Evolutionary conservation across 2,888 invertebrate species (phyloP), one percentile per base, ranked within the genome.

Genomic region (Neocrepidodera transversa): DNA sequence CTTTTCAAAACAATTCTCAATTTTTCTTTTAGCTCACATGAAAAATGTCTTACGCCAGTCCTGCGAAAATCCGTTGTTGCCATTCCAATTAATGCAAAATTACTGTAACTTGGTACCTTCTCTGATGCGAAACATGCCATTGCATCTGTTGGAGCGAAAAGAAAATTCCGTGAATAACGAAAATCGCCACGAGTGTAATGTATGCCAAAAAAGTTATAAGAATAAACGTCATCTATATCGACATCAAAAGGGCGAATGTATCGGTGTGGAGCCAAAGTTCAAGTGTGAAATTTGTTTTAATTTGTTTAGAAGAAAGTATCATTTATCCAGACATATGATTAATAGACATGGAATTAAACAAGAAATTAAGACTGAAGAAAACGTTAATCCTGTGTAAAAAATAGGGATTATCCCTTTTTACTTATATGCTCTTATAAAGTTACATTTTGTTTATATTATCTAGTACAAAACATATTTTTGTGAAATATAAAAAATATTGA

Each of bases 141-240:
- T 35, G 1, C 30, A 52, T 18, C 18, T 52, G 14, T 30, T 45
- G 6, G 45, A 57, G 8, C 60, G 32, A 7, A 65, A 68, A 40
- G 61, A 60, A 35, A 49, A 64, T 4, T 63, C 58, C 1, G 53
- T 51, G 13, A 59, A 64, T 18, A 66, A 58, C 20, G 62, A 63
- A 32, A 60, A 60, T 16, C 53, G 63, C 26, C 60, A 59, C 32
- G 58, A 60, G 17, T 86, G 86, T 69, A 81, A 81, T 1, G 80
- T 80, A 1, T 86, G 86, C 71, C 53, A 62, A n/a, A 85, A 85
- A 69, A 79, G 78, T 47, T 86, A 86, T 71, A 83, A 83, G 36
- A 84, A 85, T 75, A 81, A 84, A 65, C 80, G 84, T 65, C 86
- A 86, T 72, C 79, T 86, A 64, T 82, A 82, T 57, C 80, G 85